Percentiles rank a stretch among this genome's conserved stretches.
These are phyloP conservation scores for Nezara viridula DNA, from an alignment of 2,888 invertebrate species.

Conservation along the genomic window DNA sequence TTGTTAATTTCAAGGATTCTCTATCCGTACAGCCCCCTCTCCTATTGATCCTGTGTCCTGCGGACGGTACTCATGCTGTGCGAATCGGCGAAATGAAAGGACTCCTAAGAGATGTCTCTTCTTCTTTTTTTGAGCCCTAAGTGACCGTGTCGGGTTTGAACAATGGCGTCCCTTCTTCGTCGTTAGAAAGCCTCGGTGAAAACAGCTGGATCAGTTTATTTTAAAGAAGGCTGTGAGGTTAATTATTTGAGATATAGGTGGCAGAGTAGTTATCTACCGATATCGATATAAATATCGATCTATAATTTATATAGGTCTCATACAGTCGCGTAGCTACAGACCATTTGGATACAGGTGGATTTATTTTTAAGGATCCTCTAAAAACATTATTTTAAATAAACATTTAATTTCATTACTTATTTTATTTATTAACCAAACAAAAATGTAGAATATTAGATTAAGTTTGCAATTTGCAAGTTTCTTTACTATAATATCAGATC, in stretches of 20 bases:
- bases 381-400: too few species aligned
- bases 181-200: constrained; percentile 1
- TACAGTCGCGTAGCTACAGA: too few species aligned
- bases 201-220: not conserved
- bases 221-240: not conserved
- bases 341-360: too few species aligned
- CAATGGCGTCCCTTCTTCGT: not conserved
- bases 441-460: too few species aligned
- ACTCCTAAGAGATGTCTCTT: not conserved
- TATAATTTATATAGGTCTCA: too few species aligned
- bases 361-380: too few species aligned
- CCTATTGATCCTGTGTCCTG: not conserved
- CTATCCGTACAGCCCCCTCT: not conserved
- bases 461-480: too few species aligned
- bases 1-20: constrained; percentile 16
- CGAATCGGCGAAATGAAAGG: not conserved
- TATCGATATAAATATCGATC: too few species aligned
- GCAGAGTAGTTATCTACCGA: too few species aligned
- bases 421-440: too few species aligned
- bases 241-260: not conserved
- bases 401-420: too few species aligned
- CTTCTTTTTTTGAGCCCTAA: not conserved
- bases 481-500: too few species aligned
- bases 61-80: not conserved
- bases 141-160: constrained; percentile 2